phyloP scores from a whole-genome alignment of 2,888 invertebrate genomes.

The Campaea margaritaria region DNA sequence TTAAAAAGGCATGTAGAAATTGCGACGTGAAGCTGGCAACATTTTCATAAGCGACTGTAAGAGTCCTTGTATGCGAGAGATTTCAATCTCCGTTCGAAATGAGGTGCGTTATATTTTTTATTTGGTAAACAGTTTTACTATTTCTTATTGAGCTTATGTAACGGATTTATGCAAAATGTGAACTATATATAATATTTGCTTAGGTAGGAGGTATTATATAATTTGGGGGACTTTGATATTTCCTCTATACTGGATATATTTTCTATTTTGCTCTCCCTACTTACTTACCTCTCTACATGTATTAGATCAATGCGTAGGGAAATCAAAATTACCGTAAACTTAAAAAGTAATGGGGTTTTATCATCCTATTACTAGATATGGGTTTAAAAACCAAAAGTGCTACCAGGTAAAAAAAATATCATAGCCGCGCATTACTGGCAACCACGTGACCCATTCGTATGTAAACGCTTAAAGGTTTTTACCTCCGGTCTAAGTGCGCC shows the following conservation, averaged over 20 bases:
- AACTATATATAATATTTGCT: too few relatives aligned
- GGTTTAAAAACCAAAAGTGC: too few relatives aligned
- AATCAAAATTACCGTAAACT: too few relatives aligned
- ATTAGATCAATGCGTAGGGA: too few relatives aligned
- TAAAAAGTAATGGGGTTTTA: too few relatives aligned
- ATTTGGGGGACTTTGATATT: too few relatives aligned
- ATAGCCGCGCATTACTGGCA: constrained; percentile 18
- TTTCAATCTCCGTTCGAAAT: constrained; percentile 72
- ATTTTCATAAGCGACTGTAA: constrained; percentile 72
- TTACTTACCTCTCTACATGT: too few relatives aligned
- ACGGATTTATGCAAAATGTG: not conserved
- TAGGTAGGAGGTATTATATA: too few relatives aligned
- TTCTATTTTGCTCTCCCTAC: too few relatives aligned
- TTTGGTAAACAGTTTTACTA: constrained; percentile 18
- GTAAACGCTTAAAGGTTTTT: constrained; percentile 67
- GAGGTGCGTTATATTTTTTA: constrained; percentile 41
- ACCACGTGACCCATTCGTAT: constrained; percentile 51
- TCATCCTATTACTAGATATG: too few relatives aligned
- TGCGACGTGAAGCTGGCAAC: constrained; percentile 81
- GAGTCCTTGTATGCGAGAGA: constrained; percentile 76
- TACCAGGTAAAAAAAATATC: not conserved
- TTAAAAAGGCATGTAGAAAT: constrained; percentile 82
- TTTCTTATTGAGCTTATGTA: constrained; percentile 12
- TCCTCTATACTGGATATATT: too few relatives aligned
- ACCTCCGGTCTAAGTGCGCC: constrained; percentile 74